Evolutionary conservation across 2,888 invertebrate genomes (phyloP).

Genomic region (Tinea trinotella): DNA sequence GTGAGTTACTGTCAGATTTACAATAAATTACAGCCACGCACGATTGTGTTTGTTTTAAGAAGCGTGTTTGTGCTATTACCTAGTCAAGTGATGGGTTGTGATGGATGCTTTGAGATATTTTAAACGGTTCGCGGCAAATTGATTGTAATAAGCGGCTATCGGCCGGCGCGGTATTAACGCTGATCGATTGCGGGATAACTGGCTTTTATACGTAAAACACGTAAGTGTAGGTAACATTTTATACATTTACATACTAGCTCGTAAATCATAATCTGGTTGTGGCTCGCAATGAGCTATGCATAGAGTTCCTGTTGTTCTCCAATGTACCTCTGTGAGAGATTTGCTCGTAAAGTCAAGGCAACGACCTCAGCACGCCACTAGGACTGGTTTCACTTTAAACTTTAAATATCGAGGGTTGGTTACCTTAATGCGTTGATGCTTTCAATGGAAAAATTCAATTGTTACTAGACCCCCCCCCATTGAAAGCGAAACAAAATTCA

Average conservation of each 20-base stretch:
- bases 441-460: too few relatives aligned
- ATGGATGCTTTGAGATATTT: slow-evolving; percentile 37
- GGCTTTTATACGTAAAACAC: not conserved
- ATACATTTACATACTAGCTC: slow-evolving; percentile 29
- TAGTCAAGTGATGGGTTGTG: slow-evolving; percentile 24
- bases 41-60: slow-evolving; percentile 21
- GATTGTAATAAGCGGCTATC: slow-evolving; percentile 40
- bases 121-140: slow-evolving; percentile 38
- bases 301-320: slow-evolving; percentile 21
- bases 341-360: slow-evolving; percentile 43
- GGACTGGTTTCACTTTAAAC: slow-evolving; percentile 16
- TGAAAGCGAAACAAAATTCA: not conserved
- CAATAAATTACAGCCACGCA: slow-evolving; percentile 12
- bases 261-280: slow-evolving; percentile 49
- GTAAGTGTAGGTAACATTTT: slow-evolving; percentile 2
- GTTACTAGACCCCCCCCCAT: too few relatives aligned
- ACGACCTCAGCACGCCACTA: slow-evolving; percentile 14
- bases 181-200: not conserved
- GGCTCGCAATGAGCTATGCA: not conserved
- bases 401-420: slow-evolving; percentile 13
- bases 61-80: slow-evolving; percentile 23
- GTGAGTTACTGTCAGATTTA: slow-evolving; percentile 1
- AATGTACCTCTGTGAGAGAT: slow-evolving; percentile 50
- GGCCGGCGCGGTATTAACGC: slow-evolving; percentile 23
- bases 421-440: too few relatives aligned